Evolutionary conservation across 2,113 vertebrate species (phyloP).

Genomic region (Philantomba maxwellii): DNA sequence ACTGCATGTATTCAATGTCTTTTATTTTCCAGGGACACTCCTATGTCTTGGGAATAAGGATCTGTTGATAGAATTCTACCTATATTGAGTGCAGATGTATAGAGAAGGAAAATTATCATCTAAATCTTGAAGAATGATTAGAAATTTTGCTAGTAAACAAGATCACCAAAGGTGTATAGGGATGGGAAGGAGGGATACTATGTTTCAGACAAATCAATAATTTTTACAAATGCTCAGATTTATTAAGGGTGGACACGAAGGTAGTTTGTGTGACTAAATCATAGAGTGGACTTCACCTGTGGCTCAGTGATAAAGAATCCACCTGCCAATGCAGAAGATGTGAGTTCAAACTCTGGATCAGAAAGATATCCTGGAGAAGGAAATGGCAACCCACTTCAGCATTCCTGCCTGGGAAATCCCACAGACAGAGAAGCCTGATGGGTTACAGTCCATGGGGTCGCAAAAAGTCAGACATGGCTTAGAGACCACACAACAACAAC

Average conservation of each 20-base stretch:
- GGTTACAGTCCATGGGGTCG: accelerated
- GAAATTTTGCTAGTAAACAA: background rate
- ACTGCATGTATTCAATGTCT: background rate
- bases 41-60: background rate
- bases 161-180: background rate
- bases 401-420: background rate
- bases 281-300: background rate
- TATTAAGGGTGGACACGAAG: background rate
- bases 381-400: background rate
- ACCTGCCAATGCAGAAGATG: background rate
- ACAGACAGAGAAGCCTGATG: background rate
- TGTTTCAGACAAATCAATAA: background rate
- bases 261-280: background rate
- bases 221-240: background rate
- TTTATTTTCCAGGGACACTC: background rate
- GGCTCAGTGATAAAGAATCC: background rate
- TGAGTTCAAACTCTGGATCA: background rate
- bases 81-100: background rate
- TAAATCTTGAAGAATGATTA: background rate
- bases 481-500: background rate
- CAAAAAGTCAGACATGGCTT: accelerated
- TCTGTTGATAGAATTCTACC: background rate
- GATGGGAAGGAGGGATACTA: background rate
- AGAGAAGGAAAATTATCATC: background rate
- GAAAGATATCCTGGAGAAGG: background rate